These are phyloP conservation scores for Hybognathus amarus DNA, from an alignment of 2,797 vertebrate species.

Conservation along the genomic window DNA sequence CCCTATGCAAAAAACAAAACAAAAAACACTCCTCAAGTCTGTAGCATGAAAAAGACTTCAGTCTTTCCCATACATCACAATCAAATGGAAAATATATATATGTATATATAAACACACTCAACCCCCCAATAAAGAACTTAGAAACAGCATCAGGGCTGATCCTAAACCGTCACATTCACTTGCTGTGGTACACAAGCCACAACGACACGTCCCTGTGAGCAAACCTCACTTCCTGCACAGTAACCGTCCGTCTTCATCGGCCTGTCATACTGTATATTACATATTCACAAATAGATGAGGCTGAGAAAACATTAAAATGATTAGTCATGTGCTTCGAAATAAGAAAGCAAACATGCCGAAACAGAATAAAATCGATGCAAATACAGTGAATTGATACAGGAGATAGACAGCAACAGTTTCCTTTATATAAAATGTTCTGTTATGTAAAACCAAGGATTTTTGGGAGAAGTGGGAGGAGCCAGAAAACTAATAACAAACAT, in stretches of 20 bases:
- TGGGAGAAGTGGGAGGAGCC: conserved; percentile 19
- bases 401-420: conserved; percentile 83
- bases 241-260: conserved; percentile 27
- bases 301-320: conserved; percentile 64
- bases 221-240: conserved; percentile 72
- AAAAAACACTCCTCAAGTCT: not conserved
- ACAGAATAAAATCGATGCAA: conserved; percentile 84
- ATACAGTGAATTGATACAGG: conserved; percentile 69
- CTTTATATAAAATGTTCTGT: conserved; percentile 89
- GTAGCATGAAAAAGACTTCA: conserved; percentile 18
- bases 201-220: conserved; percentile 57
- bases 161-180: conserved; percentile 77
- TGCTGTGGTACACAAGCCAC: conserved; percentile 76
- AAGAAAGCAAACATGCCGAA: conserved; percentile 83
- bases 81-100: conserved; percentile 29
- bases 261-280: conserved; percentile 75
- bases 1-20: conserved; percentile 66
- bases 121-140: conserved; percentile 57
- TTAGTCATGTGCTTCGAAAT: conserved; percentile 80
- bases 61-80: conserved; percentile 36
- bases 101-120: conserved; percentile 50
- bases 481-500: conserved; percentile 65
- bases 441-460: conserved; percentile 83
- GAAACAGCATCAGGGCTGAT: conserved; percentile 60
- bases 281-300: conserved; percentile 64